Evolutionary conservation across 37 sponge, comb jelly and placozoan species (phyloP).

Genomic region (Spongilla lacustris): DNA sequence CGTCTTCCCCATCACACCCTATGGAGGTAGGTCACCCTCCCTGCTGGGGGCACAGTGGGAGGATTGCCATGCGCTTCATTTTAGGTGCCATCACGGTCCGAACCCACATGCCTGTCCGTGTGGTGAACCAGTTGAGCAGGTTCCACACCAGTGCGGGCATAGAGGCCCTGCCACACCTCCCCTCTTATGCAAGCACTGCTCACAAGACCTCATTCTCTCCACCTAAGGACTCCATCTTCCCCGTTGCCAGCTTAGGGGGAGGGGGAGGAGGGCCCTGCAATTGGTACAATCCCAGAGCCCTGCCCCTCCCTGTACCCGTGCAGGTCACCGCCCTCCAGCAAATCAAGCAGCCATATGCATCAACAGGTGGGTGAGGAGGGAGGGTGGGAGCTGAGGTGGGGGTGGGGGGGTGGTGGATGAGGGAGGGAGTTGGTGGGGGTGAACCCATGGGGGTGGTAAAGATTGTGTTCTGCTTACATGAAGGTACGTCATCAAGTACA

Average conservation of each 20-base stretch:
- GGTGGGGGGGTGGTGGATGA: not conserved
- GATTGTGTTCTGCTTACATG: too few species aligned
- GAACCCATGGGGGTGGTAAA: not conserved
- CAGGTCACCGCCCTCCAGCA: constrained; percentile 45
- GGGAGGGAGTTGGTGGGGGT: not conserved
- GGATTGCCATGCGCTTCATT: not conserved
- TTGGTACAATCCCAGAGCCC: constrained; percentile 40
- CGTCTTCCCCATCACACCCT: constrained; percentile 93
- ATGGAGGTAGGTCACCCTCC: constrained; percentile 66
- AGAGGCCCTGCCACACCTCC: not conserved
- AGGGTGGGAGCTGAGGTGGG: not conserved
- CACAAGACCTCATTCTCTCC: not conserved
- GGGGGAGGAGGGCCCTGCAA: not conserved
- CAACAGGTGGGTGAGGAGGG: constrained; percentile 8
- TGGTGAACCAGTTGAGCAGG: constrained; percentile 85
- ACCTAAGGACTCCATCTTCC: not conserved
- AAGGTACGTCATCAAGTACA: too few species aligned
- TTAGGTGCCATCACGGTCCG: constrained; percentile 71
- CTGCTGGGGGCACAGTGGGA: not conserved
- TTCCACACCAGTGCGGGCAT: constrained; percentile 99
- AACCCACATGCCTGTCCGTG: constrained; percentile 75
- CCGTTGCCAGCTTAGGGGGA: not conserved
- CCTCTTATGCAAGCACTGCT: not conserved
- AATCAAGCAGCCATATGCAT: constrained; percentile 74
- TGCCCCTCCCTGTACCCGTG: constrained; percentile 39